Conservation (phyloP, 2,888 invertebrate species). For the Sialis lutaria region DNA sequence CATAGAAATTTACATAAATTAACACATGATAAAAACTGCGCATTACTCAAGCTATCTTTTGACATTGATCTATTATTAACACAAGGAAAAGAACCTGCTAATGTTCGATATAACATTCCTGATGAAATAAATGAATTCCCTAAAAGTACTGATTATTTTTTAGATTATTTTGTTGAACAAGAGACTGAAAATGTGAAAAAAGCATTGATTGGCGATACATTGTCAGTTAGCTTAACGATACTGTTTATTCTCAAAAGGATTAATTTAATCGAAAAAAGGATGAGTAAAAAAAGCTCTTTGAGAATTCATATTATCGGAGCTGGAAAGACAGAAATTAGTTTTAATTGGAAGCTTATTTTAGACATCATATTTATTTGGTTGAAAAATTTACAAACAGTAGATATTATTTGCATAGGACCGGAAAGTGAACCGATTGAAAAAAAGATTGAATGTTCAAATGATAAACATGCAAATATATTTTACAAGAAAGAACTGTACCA, state of each 20-base stretch:
- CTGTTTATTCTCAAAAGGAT: neutral
- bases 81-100: neutral
- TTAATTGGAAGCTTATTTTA: neutral
- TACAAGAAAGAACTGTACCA: slow-evolving; percentile 15
- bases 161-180: neutral
- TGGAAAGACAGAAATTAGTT: neutral
- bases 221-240: neutral
- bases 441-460: neutral
- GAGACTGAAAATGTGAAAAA: neutral
- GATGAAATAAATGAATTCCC: neutral
- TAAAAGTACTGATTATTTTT: neutral
- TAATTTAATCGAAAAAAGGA: neutral
- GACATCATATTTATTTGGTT: neutral
- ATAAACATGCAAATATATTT: slow-evolving; percentile 7
- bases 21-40: slow-evolving; percentile 12
- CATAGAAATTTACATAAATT: slow-evolving; percentile 10
- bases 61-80: slow-evolving; percentile 10
- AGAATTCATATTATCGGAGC: slow-evolving; percentile 1
- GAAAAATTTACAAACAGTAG: neutral
- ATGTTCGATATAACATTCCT: neutral
- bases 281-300: neutral
- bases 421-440: neutral
- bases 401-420: slow-evolving; percentile 1
- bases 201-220: neutral
- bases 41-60: slow-evolving; percentile 12